Evolutionary conservation across 2,113 vertebrate species (phyloP), one percentile per base, ranked within the genome.

Genomic region (Cettia cetti): DNA sequence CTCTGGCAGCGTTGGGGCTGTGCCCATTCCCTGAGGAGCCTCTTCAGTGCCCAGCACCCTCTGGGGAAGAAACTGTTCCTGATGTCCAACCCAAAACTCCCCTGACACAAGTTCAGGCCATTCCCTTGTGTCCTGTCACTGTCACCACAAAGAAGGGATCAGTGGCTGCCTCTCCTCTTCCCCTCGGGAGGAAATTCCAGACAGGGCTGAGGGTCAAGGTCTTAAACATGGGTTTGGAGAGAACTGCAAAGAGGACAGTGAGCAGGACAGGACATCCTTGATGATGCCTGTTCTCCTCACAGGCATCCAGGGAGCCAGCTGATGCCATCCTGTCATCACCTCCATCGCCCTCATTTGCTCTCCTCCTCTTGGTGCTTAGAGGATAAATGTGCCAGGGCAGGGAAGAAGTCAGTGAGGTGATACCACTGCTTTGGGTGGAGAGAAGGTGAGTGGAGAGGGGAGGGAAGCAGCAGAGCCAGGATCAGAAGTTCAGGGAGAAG

Each of bases 21-120:
- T 31, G 40, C 0, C 31, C 11, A 15, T 45, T 69, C 13, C 20
- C 15, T 82, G 44, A 13, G 39, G 13, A 82, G 20, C 40, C 54
- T 76, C 0, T 0, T 0, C 69, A 68, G 53, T 40, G 53, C 30
- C 39, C 61, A 39, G 0, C 20, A 68, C 6, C 13, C 37, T 24
- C 44, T 81, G 28, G 26, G 12, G 21, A 90, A 7, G 21, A 61
- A 20, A 17, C 3, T 69, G 47, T 35, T 2, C 47, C n/a, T 54
- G 3, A 69, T 9, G 9, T 27, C 63, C 47, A 69, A 0, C 17
- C 17, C 18, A 42, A 54, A 61, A 9, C 35, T 54, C 17, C 4
- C 20, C 68, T 59, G 14, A 23, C 40, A 31, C 30, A 35, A 3
- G 11, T 40, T 7, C 26, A 47, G 70, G 15, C 4, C 47, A 5